Conservation (phyloP, 2,888 invertebrate species). For the Falcaria lacertinaria region DNA sequence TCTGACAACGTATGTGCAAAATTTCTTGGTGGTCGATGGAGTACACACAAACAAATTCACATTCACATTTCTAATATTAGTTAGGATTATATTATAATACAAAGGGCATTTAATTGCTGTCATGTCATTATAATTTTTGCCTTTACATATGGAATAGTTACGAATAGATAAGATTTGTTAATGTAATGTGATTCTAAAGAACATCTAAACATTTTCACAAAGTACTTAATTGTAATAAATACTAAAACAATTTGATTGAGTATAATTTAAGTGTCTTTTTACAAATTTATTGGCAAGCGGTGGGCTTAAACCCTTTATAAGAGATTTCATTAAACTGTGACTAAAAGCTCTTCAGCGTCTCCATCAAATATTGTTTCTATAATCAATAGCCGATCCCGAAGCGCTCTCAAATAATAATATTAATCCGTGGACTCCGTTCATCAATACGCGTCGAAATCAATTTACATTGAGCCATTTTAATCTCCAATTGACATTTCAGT, state of each 20-base stretch:
- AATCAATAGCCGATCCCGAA: slow-evolving; percentile 36
- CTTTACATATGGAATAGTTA: too few species aligned
- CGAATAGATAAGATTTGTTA: too few species aligned
- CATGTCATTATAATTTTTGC: too few species aligned
- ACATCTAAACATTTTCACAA: not conserved
- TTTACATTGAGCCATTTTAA: slow-evolving; percentile 53
- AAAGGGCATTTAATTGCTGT: too few species aligned
- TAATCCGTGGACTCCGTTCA: slow-evolving; percentile 45
- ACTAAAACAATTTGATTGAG: slow-evolving; percentile 21
- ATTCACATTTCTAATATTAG: too few species aligned
- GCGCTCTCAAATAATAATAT: slow-evolving; percentile 41
- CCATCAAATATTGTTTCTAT: slow-evolving; percentile 43
- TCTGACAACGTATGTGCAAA: too few species aligned
- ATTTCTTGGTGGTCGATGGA: too few species aligned
- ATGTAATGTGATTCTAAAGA: too few species aligned
- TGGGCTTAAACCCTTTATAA: slow-evolving; percentile 29
- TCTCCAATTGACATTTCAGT: slow-evolving; percentile 60
- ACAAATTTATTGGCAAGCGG: slow-evolving; percentile 14
- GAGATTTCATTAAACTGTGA: slow-evolving; percentile 42
- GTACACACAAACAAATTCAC: too few species aligned
- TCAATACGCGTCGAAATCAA: slow-evolving; percentile 48
- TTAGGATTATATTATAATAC: too few species aligned
- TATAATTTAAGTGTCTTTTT: slow-evolving; percentile 12
- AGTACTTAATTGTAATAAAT: not conserved
- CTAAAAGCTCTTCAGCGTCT: slow-evolving; percentile 25